Conservation (phyloP, 2,797 vertebrate species). For the Meda fulgida region DNA sequence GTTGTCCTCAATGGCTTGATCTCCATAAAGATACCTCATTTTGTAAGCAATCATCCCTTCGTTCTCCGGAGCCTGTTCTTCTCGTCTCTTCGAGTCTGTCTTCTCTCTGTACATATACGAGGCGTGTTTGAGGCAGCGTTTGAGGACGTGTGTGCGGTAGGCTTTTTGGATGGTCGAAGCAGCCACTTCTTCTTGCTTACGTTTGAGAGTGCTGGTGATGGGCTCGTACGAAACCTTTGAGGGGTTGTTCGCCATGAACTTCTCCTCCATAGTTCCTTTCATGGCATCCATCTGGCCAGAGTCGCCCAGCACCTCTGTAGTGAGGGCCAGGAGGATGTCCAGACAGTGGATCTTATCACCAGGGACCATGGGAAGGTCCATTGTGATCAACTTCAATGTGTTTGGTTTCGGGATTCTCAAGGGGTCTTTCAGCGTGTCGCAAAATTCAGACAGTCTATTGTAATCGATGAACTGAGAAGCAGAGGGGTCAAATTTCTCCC, state of each 20-base stretch:
- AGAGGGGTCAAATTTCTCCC: conserved; percentile 94
- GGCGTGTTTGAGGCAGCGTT: conserved; percentile 81
- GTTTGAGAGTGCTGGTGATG: conserved; percentile 90
- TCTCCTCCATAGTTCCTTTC: conserved; percentile 95
- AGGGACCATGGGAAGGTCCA: conserved; percentile 93
- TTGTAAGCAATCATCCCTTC: conserved; percentile 80
- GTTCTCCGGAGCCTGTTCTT: conserved; percentile 72
- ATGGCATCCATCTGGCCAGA: conserved; percentile 91
- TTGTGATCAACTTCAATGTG: conserved; percentile 85
- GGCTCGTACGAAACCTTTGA: conserved; percentile 93
- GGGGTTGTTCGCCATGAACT: conserved; percentile 95
- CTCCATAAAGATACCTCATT: conserved; percentile 80
- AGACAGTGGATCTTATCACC: conserved; percentile 96
- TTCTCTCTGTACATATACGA: conserved; percentile 83
- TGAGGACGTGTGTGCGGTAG: conserved; percentile 85
- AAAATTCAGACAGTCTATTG: conserved; percentile 89
- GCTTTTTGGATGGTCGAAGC: conserved; percentile 89
- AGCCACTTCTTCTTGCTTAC: conserved; percentile 92
- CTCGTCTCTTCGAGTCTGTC: not conserved
- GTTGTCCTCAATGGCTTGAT: conserved; percentile 12
- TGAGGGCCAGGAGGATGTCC: conserved; percentile 93
- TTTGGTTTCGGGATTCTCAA: conserved; percentile 92
- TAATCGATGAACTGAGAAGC: conserved; percentile 93
- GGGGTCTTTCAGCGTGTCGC: conserved; percentile 89
- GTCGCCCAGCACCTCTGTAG: conserved; percentile 90